These are phyloP conservation scores for Latrodectus elegans DNA, from an alignment of 2,888 invertebrate species.

Conservation along the genomic window DNA sequence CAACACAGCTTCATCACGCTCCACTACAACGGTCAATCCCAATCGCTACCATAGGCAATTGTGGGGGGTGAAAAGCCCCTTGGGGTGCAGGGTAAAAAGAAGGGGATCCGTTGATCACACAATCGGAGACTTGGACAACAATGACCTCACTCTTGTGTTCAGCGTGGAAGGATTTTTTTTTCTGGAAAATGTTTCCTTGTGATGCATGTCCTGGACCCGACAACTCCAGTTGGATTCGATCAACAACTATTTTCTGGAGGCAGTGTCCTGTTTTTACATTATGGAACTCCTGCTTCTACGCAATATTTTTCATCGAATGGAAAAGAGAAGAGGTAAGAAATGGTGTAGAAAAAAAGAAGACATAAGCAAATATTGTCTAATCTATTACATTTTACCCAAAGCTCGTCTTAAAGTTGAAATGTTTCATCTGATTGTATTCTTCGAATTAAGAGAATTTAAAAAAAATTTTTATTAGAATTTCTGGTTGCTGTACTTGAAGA, in stretches of 20 bases:
- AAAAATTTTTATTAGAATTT: too few relatives aligned
- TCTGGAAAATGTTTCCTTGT: constrained; percentile 29
- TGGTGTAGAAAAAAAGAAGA: not conserved
- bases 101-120: constrained; percentile 44
- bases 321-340: not conserved
- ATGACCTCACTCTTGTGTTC: constrained; percentile 24
- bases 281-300: not conserved
- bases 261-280: not conserved
- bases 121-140: constrained; percentile 33
- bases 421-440: too few relatives aligned
- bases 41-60: constrained; percentile 53
- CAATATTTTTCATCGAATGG: not conserved
- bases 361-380: not conserved
- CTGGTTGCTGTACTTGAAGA: too few relatives aligned
- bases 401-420: too few relatives aligned
- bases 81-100: constrained; percentile 28
- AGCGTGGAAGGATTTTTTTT: constrained; percentile 15
- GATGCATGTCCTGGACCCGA: constrained; percentile 6
- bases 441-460: too few relatives aligned
- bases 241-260: not conserved
- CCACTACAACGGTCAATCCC: constrained; percentile 65
- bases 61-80: constrained; percentile 45
- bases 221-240: constrained; percentile 21
- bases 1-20: constrained; percentile 59
- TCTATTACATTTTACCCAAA: not conserved